Conservation (phyloP, 2,888 invertebrate species). For the Trachelus troglodyta region DNA sequence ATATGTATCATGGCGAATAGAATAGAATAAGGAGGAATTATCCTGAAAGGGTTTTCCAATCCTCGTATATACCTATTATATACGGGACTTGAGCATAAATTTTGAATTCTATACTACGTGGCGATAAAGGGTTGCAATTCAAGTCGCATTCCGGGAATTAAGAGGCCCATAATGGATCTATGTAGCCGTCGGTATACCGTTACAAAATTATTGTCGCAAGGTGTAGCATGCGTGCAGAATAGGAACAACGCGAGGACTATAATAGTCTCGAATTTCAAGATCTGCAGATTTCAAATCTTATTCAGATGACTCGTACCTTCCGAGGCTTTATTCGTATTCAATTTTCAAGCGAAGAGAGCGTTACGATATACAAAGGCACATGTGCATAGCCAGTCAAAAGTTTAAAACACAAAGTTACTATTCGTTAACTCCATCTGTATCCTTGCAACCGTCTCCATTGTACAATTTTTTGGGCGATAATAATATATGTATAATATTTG, state of each 20-base stretch:
- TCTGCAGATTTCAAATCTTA: not conserved
- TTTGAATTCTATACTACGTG: not conserved
- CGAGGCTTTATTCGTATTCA: not conserved
- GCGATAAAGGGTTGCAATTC: conserved; percentile 6
- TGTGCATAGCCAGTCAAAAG: not conserved
- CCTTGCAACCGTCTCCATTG: not conserved
- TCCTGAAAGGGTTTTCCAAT: not conserved
- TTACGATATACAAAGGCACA: not conserved
- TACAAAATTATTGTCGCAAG: conserved; percentile 18
- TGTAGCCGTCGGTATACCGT: conserved; percentile 9
- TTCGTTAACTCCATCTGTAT: not conserved
- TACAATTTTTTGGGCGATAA: not conserved
- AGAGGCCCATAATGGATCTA: not conserved
- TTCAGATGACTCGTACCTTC: not conserved
- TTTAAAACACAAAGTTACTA: not conserved
- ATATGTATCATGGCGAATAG: not conserved
- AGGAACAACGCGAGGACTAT: not conserved
- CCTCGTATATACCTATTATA: not conserved
- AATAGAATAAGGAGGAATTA: not conserved
- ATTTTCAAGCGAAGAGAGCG: not conserved
- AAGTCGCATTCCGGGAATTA: not conserved
- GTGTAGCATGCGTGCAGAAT: not conserved
- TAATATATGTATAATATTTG: not conserved
- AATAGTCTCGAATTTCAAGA: not conserved
- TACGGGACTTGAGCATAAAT: not conserved